Evolutionary conservation across 2,888 invertebrate species (phyloP).

Genomic region (Cataglyphis livida): DNA sequence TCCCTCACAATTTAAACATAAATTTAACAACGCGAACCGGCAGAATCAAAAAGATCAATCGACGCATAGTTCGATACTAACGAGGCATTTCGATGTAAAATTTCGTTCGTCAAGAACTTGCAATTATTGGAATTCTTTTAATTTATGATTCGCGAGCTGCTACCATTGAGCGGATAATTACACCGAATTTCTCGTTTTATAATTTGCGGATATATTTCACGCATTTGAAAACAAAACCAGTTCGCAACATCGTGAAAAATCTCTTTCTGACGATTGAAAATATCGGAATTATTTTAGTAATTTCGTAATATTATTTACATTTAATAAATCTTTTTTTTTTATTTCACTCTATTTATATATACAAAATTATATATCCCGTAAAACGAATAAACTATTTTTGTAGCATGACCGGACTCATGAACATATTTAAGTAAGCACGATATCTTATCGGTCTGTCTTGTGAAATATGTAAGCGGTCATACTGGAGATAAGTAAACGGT

Average conservation of each 20-base stretch:
- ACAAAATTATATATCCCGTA: neutral
- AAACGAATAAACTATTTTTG: slow-evolving; percentile 1
- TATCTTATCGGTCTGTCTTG: neutral
- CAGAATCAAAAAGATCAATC: slow-evolving; percentile 29
- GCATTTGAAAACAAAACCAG: neutral
- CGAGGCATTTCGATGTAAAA: slow-evolving; percentile 27
- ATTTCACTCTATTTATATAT: neutral
- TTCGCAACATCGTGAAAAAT: neutral
- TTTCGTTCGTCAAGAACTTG: neutral
- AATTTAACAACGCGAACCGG: slow-evolving; percentile 3
- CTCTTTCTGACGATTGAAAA: neutral
- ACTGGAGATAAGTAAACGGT: neutral
- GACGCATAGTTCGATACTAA: neutral
- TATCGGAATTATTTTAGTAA: neutral
- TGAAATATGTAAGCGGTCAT: neutral
- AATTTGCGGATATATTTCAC: neutral
- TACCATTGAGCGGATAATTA: slow-evolving; percentile 3
- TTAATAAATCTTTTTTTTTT: neutral
- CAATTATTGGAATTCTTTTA: slow-evolving; percentile 24
- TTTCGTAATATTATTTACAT: neutral
- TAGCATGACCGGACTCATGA: neutral
- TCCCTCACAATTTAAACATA: neutral
- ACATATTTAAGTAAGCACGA: neutral
- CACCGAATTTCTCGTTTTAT: slow-evolving; percentile 2
- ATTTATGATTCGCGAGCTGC: slow-evolving; percentile 17